Conservation (phyloP, 2,113 vertebrate species). For the Bufo gargarizans region DNA sequence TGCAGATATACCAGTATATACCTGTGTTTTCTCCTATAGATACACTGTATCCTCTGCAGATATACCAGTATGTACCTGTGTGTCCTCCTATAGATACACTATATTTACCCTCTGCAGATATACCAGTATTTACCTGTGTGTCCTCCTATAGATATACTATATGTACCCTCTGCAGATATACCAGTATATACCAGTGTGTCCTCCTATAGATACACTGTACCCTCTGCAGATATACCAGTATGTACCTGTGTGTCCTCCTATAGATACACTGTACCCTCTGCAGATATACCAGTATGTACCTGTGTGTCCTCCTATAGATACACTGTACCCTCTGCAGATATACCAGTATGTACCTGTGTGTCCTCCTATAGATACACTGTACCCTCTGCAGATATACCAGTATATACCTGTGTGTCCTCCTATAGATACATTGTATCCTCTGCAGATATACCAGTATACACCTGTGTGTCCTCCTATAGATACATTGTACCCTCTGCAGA, state of each 20-base stretch:
- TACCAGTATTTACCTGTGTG: neutral
- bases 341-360: neutral
- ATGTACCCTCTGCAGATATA: neutral
- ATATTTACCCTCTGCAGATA: neutral
- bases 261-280: neutral
- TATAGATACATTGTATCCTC: neutral
- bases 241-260: neutral
- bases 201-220: neutral
- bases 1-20: neutral
- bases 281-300: neutral
- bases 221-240: neutral
- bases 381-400: neutral
- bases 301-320: neutral
- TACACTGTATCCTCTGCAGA: neutral
- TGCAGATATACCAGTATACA: neutral
- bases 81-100: neutral
- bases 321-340: neutral
- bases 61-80: neutral
- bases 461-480: neutral
- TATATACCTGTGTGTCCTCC: neutral
- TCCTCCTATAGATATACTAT: neutral
- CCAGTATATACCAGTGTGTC: neutral
- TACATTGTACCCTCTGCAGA: neutral
- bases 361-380: neutral
- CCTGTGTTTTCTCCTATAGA: neutral